phyloP scores from a whole-genome alignment of 2,113 vertebrate genomes.

The Cynoglossus semilaevis region DNA sequence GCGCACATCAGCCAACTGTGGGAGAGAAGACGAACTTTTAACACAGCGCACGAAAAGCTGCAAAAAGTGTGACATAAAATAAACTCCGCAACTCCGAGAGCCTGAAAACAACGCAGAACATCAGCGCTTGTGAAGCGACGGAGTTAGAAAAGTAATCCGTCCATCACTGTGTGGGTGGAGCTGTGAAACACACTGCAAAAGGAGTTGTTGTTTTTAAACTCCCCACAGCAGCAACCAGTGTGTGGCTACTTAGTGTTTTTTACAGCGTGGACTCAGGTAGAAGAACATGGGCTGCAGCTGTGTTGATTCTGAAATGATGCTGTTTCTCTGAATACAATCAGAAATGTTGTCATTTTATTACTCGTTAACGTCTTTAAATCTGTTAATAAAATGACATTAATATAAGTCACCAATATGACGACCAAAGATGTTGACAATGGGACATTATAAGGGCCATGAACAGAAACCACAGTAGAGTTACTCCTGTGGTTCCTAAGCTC shows the following conservation, averaged over 20 bases:
- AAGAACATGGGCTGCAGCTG: background rate
- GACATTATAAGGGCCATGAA: no score
- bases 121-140: constrained; percentile 2
- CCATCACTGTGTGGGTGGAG: constrained; percentile 60
- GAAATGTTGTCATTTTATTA: no score
- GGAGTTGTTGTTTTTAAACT: background rate
- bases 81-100: background rate
- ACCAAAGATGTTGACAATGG: no score
- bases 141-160: constrained; percentile 43
- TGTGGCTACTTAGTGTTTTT: background rate
- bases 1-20: background rate
- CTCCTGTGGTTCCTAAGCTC: no score
- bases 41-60: background rate
- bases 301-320: background rate
- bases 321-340: no score
- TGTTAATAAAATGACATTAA: no score
- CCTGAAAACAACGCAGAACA: background rate
- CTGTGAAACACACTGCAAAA: constrained; percentile 23
- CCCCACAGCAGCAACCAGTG: background rate
- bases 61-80: background rate
- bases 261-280: constrained; percentile 21
- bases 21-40: background rate
- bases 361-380: no score
- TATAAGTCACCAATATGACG: no score
- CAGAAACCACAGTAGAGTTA: no score